Evolutionary conservation across 2,113 vertebrate species (phyloP), one percentile per base, ranked within the genome.

Genomic region (Orthonyx spaldingii): DNA sequence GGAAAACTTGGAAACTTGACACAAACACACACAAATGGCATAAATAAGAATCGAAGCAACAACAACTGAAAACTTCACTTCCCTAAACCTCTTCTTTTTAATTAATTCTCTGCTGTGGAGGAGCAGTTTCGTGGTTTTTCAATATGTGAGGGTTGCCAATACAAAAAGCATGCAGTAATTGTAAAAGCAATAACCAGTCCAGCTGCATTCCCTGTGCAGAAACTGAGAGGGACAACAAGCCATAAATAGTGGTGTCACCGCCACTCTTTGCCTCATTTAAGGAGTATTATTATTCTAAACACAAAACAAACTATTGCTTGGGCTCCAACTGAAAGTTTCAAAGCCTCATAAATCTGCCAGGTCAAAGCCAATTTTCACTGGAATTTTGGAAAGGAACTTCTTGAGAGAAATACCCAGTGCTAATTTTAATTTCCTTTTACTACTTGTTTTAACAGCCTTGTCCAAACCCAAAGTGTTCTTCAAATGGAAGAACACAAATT

Each of bases 191-290:
- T 81, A 94, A 96, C 96, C 93, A 94, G 95, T 96, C 77, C 94
- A 94, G 93, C 94, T 87, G 74, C 95, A 96, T 97, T 97, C 95
- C 91, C 96, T 59, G 82, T 47, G 78, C 93, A 87, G 91, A 96
- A 95, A 91, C 81, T 87, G 87, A 95, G 91, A 94, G 94, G 89
- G 93, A 96, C 94, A 89, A 84, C 27, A 89, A 94, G 91, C 84
- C 93, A 93, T 96, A 96, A 96, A 96, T 94, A 95, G 93, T 91
- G 84, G 91, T 94, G 93, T 96, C 94, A 96, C 91, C 8, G 4
- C 91, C 84, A 89, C 82, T 81, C 91, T 95, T 91, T 95, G 81
- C 89, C 39, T 94, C 71, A 55, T 65, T 93, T 95, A 94, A 96
- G 63, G 32, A 89, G 77, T 91, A 89, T 91, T 93, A 94, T 96